These are phyloP conservation scores for Hecatera dysodea DNA, from an alignment of 2,888 invertebrate genomes.

Conservation along the genomic window DNA sequence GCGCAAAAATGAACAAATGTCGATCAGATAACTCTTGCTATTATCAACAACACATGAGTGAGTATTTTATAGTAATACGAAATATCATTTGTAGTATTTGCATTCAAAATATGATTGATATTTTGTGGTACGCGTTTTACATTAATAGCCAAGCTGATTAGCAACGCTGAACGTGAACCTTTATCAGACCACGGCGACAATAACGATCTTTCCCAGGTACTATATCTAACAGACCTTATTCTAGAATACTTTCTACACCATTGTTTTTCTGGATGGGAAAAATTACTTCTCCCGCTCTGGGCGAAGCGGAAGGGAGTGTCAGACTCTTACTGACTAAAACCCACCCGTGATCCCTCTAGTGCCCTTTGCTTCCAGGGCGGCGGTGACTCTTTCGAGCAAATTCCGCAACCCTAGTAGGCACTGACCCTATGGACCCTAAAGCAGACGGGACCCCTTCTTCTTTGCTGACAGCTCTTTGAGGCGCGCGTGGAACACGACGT, in stretches of 20 bases:
- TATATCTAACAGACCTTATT: not conserved
- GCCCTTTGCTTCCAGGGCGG: no score
- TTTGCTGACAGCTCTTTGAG: no score
- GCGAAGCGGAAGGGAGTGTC: no score
- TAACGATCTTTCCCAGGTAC: slow-evolving; percentile 3
- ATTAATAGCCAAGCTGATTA: slow-evolving; percentile 3
- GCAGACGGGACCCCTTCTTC: no score
- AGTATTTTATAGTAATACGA: slow-evolving; percentile 16
- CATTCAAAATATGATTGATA: slow-evolving; percentile 24
- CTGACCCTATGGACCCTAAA: no score
- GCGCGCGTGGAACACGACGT: no score
- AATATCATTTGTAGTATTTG: slow-evolving; percentile 19
- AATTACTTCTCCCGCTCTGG: no score
- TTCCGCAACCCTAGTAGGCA: no score
- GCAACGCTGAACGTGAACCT: slow-evolving; percentile 14
- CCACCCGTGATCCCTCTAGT: no score
- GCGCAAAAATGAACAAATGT: slow-evolving; percentile 33
- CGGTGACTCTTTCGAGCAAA: no score
- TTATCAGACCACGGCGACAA: slow-evolving; percentile 7
- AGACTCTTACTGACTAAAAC: no score
- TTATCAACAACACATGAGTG: slow-evolving; percentile 25
- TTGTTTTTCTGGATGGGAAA: no score
- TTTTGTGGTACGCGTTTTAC: slow-evolving; percentile 22
- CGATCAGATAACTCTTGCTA: slow-evolving; percentile 40
- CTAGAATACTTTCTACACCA: not conserved